These are phyloP conservation scores for Scaptomyza parva DNA, from an alignment of 2,888 invertebrate species.

Conservation along the genomic window DNA sequence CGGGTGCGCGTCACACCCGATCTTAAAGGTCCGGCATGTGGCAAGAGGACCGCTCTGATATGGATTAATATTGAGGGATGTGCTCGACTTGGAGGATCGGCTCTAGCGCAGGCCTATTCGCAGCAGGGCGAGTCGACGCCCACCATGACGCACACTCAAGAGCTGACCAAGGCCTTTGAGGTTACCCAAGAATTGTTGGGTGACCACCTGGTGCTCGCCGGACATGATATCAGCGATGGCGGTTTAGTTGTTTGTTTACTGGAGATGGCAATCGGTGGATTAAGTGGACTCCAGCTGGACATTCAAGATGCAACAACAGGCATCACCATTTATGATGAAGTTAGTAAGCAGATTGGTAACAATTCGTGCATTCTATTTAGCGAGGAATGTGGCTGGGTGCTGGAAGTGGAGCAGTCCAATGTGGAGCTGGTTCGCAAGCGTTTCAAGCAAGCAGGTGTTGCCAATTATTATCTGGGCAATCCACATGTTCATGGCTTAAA, in stretches of 20 bases:
- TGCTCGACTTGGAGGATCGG: conserved; percentile 94
- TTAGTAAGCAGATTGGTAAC: conserved; percentile 79
- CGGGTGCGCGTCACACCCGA: conserved; percentile 95
- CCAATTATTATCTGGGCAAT: conserved; percentile 89
- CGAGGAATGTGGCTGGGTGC: conserved; percentile 94
- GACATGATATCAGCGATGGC: conserved; percentile 99
- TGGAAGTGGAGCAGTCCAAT: conserved; percentile 89
- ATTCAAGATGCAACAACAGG: conserved; percentile 85
- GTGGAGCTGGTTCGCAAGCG: conserved; percentile 87
- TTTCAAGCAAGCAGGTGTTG: conserved; percentile 88
- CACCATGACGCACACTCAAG: conserved; percentile 90
- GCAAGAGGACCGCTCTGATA: conserved; percentile 88
- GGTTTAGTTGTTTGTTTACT: conserved; percentile 95
- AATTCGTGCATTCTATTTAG: conserved; percentile 90
- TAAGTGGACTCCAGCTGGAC: conserved; percentile 91
- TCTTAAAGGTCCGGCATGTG: conserved; percentile 89
- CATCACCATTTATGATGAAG: conserved; percentile 62
- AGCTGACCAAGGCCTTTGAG: conserved; percentile 91
- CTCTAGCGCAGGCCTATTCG: conserved; percentile 95
- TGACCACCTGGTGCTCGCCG: conserved; percentile 87
- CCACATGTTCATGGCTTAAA: conserved; percentile 89
- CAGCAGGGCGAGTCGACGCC: conserved; percentile 93
- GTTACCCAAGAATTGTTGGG: conserved; percentile 93
- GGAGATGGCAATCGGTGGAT: conserved; percentile 98
- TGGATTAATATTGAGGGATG: conserved; percentile 92